phyloP scores from a whole-genome alignment of 92 coral and sea anemone species.

The Parazoanthus atlanticus region DNA sequence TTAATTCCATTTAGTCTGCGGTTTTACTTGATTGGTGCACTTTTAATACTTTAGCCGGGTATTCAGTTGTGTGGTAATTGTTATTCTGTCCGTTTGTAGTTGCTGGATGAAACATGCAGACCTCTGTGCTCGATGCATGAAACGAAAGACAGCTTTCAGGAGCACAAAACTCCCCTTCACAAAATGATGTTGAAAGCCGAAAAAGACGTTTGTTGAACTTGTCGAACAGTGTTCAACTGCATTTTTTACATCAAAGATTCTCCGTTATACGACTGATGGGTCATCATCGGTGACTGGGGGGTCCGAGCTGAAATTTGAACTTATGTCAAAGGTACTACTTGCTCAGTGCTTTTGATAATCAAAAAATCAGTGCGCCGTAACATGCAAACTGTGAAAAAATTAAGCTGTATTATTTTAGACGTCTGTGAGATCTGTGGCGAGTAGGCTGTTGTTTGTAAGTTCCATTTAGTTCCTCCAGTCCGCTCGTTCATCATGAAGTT shows the following conservation, averaged over 20 bases:
- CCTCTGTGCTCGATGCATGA: conserved; percentile 12
- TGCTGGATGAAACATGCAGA: conserved; percentile 30
- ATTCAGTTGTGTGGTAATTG: background rate
- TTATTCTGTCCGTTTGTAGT: conserved; percentile 1
- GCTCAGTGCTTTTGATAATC: no score
- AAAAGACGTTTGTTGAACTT: background rate
- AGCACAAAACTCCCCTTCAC: background rate
- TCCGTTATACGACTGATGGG: background rate
- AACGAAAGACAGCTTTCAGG: background rate
- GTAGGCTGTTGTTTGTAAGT: no score
- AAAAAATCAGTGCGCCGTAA: no score
- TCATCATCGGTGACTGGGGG: no score
- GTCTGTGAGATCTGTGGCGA: no score
- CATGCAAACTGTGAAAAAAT: no score
- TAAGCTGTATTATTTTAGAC: no score
- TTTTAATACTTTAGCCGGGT: background rate
- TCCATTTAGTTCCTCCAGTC: no score
- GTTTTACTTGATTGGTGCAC: background rate
- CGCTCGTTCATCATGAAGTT: no score
- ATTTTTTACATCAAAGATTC: background rate
- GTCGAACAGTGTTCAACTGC: background rate
- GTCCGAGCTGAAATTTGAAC: no score
- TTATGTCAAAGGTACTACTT: no score
- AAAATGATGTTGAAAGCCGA: background rate
- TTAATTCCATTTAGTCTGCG: background rate